A percentile compares a stretch with the other conserved stretches of the same genome.
Conservation (phyloP, 2,797 vertebrate genomes). For the Hoplostethus atlanticus region DNA sequence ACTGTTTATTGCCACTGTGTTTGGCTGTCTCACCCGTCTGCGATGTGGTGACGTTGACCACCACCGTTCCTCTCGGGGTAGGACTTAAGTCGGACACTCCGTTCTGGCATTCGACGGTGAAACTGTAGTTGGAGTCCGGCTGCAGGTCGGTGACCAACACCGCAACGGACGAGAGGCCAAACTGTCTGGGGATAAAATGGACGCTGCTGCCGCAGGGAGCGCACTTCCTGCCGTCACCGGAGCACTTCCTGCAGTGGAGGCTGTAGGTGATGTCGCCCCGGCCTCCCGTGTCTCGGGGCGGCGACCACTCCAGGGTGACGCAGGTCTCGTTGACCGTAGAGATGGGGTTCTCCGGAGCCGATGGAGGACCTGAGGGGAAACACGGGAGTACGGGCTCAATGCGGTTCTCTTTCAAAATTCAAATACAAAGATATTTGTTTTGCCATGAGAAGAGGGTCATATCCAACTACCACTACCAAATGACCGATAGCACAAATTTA, state of each 20-base stretch:
- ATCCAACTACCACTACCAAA: too few species aligned
- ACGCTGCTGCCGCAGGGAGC: slow-evolving; percentile 83
- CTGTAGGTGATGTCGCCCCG: slow-evolving; percentile 86
- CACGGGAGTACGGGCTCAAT: neutral
- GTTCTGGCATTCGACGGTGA: slow-evolving; percentile 87
- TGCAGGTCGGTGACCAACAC: slow-evolving; percentile 86
- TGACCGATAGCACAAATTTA: too few species aligned
- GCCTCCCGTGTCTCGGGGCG: slow-evolving; percentile 84
- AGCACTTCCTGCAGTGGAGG: slow-evolving; percentile 86
- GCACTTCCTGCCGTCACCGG: slow-evolving; percentile 79
- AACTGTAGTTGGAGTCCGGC: slow-evolving; percentile 88
- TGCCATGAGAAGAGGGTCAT: too few species aligned
- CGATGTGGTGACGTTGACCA: slow-evolving; percentile 86
- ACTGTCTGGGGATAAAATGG: slow-evolving; percentile 87
- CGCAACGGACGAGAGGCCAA: slow-evolving; percentile 78
- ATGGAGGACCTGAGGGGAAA: slow-evolving; percentile 81
- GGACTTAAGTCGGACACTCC: slow-evolving; percentile 86
- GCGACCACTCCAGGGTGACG: slow-evolving; percentile 86
- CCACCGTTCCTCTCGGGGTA: slow-evolving; percentile 77
- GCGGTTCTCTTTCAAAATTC: neutral
- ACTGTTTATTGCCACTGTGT: neutral
- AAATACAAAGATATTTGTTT: neutral
- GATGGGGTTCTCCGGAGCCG: slow-evolving; percentile 87
- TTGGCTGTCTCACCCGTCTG: slow-evolving; percentile 83
- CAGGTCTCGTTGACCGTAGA: slow-evolving; percentile 88